Base-by-base conservation (phyloP, 2,797 vertebrate genomes). In the Aplochiton taeniatus region DNA sequence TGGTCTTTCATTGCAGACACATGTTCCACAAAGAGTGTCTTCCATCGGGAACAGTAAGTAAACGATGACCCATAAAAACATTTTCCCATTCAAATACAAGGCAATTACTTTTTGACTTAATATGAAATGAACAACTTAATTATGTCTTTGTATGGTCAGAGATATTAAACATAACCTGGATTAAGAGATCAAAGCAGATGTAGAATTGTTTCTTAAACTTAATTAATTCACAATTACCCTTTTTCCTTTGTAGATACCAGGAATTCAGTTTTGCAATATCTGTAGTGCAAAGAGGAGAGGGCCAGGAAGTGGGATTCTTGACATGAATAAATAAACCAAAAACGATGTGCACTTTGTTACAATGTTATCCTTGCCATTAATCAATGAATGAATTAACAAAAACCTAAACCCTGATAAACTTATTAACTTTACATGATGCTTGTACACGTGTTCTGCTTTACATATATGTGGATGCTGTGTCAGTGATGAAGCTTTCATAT, bases 11-110 rank as follows among this genome's bases (percentile, higher is more conserved):
- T 86, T 99, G 98, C 90, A 95, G 97, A 75, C 98, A 99, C 65
- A 97, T 98, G 96, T 98, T 99, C 86, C 98, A 99, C 82, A 98
- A 95, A 73, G 98, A 98, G 69, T 99, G 98, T 83, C 93, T 98
- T 60, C 96, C 96, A 0, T 91, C 94, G 47, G 95, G 92, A 89
- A 86, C 90, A 58, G 97, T 98, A 90, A 94, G 95, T 71, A 76
- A 31, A 6, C 31, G 2, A 31, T 31, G 31, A 31, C 31, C 31
- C 31, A 31, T 31, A 31, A 31, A 31, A 2, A 2, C 31, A 2
- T 31, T 31, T 31, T 31, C 31, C 31, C 31, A 31, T 31, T 31
- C 31, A 31, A 31, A 31, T 31, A 3, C 31, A 31, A 31, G 31
- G 31, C 31, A 2, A 31, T 31, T 31, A 31, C 31, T 6, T 31